Evolutionary conservation across 2,888 invertebrate genomes (phyloP).

Genomic region (Torymus auratus): DNA sequence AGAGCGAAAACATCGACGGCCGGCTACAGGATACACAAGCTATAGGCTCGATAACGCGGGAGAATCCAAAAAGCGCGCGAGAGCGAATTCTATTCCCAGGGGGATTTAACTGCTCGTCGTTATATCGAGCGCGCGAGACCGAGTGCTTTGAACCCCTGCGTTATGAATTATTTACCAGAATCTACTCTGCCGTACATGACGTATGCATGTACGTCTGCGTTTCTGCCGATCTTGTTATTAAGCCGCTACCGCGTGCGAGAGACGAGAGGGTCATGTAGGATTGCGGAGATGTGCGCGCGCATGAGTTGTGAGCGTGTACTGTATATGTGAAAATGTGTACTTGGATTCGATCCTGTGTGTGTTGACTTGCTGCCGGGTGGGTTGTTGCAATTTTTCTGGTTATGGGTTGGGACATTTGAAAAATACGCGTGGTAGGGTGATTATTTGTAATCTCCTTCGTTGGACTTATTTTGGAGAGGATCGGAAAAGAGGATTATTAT

Average conservation of each 20-base stretch:
- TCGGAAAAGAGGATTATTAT: too few relatives aligned
- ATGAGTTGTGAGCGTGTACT: too few relatives aligned
- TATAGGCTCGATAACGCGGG: too few relatives aligned
- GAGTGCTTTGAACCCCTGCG: constrained; percentile 21
- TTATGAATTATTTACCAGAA: constrained; percentile 46
- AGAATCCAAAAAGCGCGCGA: too few relatives aligned
- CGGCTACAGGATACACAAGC: not conserved
- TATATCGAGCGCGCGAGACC: constrained; percentile 20
- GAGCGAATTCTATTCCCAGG: constrained; percentile 24
- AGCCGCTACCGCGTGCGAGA: not conserved
- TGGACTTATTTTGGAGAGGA: too few relatives aligned
- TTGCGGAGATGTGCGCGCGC: not conserved
- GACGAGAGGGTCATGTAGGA: not conserved
- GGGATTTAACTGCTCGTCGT: constrained; percentile 19
- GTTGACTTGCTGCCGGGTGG: too few relatives aligned
- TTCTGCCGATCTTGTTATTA: constrained; percentile 18
- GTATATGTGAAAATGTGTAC: too few relatives aligned
- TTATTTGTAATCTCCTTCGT: too few relatives aligned
- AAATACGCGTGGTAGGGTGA: too few relatives aligned
- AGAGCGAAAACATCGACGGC: not conserved
- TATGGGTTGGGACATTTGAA: too few relatives aligned
- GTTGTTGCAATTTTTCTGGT: too few relatives aligned
- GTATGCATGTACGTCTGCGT: not conserved
- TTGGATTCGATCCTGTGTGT: too few relatives aligned
- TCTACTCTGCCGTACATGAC: constrained; percentile 24